phyloP scores from a whole-genome alignment of 2,797 vertebrate genomes.

The Tauraco hartlaubi region DNA sequence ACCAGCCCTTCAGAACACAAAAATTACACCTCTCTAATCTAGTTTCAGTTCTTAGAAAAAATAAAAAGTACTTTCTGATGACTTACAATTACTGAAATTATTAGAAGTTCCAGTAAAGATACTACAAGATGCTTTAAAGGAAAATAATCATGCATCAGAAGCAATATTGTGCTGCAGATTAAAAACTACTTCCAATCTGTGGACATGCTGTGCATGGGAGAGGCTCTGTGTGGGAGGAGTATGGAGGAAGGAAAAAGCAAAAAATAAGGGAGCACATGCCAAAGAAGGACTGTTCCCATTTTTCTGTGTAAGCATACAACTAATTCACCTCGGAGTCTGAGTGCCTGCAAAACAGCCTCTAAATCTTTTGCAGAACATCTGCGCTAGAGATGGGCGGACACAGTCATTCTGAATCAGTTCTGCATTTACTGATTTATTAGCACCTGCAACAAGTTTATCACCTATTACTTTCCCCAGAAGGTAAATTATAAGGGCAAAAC shows the following conservation, averaged over 20 bases:
- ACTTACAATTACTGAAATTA: not conserved
- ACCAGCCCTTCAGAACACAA: not conserved
- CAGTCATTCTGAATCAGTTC: not conserved
- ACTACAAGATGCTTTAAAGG: not conserved
- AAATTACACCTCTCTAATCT: not conserved
- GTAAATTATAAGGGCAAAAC: conserved; percentile 39
- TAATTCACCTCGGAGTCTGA: conserved; percentile 47
- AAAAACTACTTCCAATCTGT: not conserved
- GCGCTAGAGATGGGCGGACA: conserved; percentile 37
- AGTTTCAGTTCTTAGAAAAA: not conserved
- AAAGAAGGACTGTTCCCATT: not conserved
- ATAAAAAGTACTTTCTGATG: not conserved
- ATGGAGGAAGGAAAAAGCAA: not conserved
- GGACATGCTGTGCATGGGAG: not conserved
- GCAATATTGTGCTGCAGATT: not conserved
- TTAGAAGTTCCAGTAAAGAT: not conserved
- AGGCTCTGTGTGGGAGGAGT: not conserved
- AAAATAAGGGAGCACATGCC: not conserved
- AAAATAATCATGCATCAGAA: not conserved
- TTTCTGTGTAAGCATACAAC: conserved; percentile 2
- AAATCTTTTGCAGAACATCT: conserved; percentile 75
- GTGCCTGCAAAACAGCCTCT: conserved; percentile 39
- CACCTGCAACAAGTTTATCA: conserved; percentile 50
- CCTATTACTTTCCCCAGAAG: conserved; percentile 46
- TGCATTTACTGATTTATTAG: conserved; percentile 59